Evolutionary conservation across 2,888 invertebrate species (phyloP).

Genomic region (Agapetus fuscipes): DNA sequence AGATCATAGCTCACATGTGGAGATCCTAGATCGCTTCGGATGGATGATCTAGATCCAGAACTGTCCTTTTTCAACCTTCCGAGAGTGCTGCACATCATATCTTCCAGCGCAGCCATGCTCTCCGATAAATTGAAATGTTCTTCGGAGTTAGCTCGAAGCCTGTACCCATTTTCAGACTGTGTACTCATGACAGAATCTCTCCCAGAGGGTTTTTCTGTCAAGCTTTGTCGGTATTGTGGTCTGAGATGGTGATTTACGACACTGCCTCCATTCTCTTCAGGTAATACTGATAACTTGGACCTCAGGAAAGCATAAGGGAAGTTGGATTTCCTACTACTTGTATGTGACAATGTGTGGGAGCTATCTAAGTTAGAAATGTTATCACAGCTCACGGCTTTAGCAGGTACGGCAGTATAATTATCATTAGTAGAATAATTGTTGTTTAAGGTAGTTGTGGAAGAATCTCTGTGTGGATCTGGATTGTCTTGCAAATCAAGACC

Average conservation of each 20-base stretch:
- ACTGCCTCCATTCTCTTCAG: slow-evolving; percentile 57
- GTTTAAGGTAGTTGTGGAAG: slow-evolving; percentile 31
- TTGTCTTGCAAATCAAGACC: slow-evolving; percentile 56
- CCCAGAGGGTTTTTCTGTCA: slow-evolving; percentile 39
- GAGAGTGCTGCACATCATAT: slow-evolving; percentile 35
- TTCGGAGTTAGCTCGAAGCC: slow-evolving; percentile 48
- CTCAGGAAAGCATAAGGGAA: slow-evolving; percentile 71
- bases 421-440: slow-evolving; percentile 32
- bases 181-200: slow-evolving; percentile 34
- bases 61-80: slow-evolving; percentile 18
- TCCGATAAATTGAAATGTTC: slow-evolving; percentile 42
- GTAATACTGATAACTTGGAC: slow-evolving; percentile 65
- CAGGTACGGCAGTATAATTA: slow-evolving; percentile 36
- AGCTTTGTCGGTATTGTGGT: slow-evolving; percentile 42
- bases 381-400: slow-evolving; percentile 63
- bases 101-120: slow-evolving; percentile 41
- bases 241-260: slow-evolving; percentile 39
- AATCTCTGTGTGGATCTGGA: slow-evolving; percentile 30
- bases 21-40: slow-evolving; percentile 7
- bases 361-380: slow-evolving; percentile 55
- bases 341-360: slow-evolving; percentile 24
- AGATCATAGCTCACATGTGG: slow-evolving; percentile 4
- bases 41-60: slow-evolving; percentile 14
- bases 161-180: slow-evolving; percentile 18
- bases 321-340: slow-evolving; percentile 25